These are phyloP conservation scores for Proales similis DNA, from an alignment of 1,140 invertebrate genomes.

Conservation along the genomic window DNA sequence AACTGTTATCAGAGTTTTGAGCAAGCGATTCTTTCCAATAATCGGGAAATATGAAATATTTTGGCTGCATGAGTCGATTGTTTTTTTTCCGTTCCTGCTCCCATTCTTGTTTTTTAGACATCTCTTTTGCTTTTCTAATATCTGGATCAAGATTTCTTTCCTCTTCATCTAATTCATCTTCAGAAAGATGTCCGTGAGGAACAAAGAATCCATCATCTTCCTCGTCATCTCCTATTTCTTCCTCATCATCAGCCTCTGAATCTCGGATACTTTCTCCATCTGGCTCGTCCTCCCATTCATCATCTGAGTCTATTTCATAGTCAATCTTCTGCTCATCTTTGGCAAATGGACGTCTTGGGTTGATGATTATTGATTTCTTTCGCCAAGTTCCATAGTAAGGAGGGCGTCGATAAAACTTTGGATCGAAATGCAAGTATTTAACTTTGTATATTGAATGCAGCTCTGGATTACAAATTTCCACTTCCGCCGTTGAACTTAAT, in stretches of 20 bases:
- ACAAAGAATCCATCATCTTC: slow-evolving; percentile 37
- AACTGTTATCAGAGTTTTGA: no score
- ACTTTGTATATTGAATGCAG: slow-evolving; percentile 3
- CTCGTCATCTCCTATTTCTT: slow-evolving; percentile 22
- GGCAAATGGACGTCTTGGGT: slow-evolving; percentile 20
- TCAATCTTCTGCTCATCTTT: slow-evolving; percentile 22
- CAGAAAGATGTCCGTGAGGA: slow-evolving; percentile 35
- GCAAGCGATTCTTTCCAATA: slow-evolving; percentile 30
- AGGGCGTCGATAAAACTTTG: slow-evolving; percentile 10
- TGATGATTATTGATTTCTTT: slow-evolving; percentile 19
- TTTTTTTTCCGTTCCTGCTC: slow-evolving; percentile 28
- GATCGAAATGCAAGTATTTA: slow-evolving; percentile 34
- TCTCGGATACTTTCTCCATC: slow-evolving; percentile 23
- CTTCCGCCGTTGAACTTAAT: background rate
- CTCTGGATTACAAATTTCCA: background rate
- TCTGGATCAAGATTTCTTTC: slow-evolving; percentile 33
- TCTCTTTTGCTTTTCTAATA: slow-evolving; percentile 13
- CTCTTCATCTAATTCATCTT: slow-evolving; percentile 38
- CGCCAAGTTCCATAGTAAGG: slow-evolving; percentile 37
- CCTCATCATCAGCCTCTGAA: slow-evolving; percentile 4
- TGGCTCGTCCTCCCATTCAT: slow-evolving; percentile 38
- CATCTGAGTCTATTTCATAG: slow-evolving; percentile 38
- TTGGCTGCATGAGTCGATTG: slow-evolving; percentile 1
- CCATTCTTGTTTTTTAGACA: slow-evolving; percentile 20
- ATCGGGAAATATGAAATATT: slow-evolving; percentile 25